Percentiles rank a stretch among this genome's conserved stretches.
Evolutionary conservation across 2,113 vertebrate genomes (phyloP).

Genomic region (Zosterops hypoxanthus): DNA sequence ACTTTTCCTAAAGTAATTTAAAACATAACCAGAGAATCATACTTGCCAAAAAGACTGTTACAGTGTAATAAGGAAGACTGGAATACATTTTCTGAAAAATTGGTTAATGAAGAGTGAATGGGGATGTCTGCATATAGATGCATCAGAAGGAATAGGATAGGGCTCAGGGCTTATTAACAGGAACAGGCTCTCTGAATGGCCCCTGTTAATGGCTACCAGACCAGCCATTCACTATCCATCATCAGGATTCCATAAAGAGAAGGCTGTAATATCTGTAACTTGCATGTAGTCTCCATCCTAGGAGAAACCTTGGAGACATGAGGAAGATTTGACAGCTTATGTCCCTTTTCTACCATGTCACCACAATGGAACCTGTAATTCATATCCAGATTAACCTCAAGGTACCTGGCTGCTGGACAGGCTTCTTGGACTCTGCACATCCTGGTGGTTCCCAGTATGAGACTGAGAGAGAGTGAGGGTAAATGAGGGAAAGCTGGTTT

Average conservation of each 20-base stretch:
- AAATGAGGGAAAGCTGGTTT: background rate
- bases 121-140: background rate
- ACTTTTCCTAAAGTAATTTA: background rate
- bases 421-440: accelerated
- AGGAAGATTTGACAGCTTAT: background rate
- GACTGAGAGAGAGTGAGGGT: background rate
- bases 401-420: background rate
- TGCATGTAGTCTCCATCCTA: background rate
- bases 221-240: background rate
- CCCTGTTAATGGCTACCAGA: background rate
- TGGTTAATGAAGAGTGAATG: background rate
- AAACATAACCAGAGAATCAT: background rate
- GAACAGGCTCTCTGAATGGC: background rate
- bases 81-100: background rate
- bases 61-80: background rate
- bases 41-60: background rate
- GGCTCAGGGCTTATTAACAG: background rate
- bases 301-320: background rate
- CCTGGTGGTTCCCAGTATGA: background rate
- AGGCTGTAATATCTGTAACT: background rate
- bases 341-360: background rate
- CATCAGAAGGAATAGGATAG: background rate
- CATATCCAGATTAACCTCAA: background rate
- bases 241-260: background rate
- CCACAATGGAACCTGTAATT: background rate